These are phyloP conservation scores for Apaloderma vittatum DNA, from an alignment of 2,113 vertebrate species.

Conservation along the genomic window DNA sequence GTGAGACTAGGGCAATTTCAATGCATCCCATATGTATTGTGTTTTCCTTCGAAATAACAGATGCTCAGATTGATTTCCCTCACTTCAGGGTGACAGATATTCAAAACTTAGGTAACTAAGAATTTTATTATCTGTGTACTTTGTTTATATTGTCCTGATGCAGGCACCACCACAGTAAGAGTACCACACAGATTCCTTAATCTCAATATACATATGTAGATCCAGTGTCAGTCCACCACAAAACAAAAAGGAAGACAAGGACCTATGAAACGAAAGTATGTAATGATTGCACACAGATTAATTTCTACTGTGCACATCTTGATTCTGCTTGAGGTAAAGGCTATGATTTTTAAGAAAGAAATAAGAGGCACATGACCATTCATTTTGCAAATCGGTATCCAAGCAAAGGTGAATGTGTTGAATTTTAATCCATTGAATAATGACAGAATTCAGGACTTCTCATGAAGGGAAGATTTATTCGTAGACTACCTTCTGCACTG, in stretches of 20 bases:
- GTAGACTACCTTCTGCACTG: background rate
- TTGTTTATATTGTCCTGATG: background rate
- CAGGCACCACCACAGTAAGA: background rate
- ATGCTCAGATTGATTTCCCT: background rate
- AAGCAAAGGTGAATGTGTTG: background rate
- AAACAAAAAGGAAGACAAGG: background rate
- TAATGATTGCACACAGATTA: background rate
- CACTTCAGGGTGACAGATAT: background rate
- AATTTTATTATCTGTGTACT: background rate
- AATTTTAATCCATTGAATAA: background rate
- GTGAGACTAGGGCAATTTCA: background rate
- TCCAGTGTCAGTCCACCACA: background rate
- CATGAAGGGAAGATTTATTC: background rate
- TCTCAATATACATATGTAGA: background rate
- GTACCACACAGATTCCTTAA: background rate
- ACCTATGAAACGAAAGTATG: background rate
- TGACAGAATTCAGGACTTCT: background rate
- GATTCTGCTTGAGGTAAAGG: background rate
- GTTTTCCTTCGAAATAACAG: background rate
- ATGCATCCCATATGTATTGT: accelerated
- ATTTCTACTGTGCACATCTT: background rate
- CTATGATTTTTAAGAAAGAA: background rate
- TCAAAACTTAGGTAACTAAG: background rate
- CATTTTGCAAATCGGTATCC: background rate
- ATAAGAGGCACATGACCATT: background rate